These are phyloP conservation scores for Agriotes lineatus DNA, from an alignment of 2,888 invertebrate genomes.

Conservation along the genomic window DNA sequence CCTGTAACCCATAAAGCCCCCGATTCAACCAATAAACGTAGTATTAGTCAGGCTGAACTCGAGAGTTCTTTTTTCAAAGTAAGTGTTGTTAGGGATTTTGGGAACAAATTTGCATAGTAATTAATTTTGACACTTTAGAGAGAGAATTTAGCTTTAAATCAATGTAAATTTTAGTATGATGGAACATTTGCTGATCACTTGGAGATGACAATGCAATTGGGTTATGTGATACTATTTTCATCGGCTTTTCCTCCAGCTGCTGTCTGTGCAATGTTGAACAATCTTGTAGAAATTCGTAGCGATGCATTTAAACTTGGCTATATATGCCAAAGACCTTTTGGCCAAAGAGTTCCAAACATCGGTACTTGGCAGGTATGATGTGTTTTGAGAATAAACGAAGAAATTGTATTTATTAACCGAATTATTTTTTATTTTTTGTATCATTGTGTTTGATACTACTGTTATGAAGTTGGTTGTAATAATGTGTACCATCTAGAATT, in stretches of 20 bases:
- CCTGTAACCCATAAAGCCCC: slow-evolving; percentile 55
- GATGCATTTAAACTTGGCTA: slow-evolving; percentile 97
- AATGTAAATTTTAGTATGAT: slow-evolving; percentile 79
- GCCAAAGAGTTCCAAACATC: slow-evolving; percentile 89
- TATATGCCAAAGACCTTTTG: slow-evolving; percentile 94
- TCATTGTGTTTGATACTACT: neutral
- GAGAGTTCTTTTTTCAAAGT: slow-evolving; percentile 91
- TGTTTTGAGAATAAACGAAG: neutral
- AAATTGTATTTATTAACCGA: neutral
- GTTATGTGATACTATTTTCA: slow-evolving; percentile 96
- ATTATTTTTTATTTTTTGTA: no score
- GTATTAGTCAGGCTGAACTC: slow-evolving; percentile 88
- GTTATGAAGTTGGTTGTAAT: neutral
- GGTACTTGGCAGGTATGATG: slow-evolving; percentile 88
- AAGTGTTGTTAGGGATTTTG: slow-evolving; percentile 48
- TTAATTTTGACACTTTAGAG: no score
- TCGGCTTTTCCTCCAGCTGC: slow-evolving; percentile 96
- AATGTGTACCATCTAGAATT: neutral
- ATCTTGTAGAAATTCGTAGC: slow-evolving; percentile 91
- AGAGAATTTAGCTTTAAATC: no score
- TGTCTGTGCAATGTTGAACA: slow-evolving; percentile 91
- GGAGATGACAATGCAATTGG: slow-evolving; percentile 98
- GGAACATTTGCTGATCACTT: slow-evolving; percentile 96
- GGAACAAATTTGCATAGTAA: no score
- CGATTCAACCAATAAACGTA: slow-evolving; percentile 56